Percentiles rank a stretch among this genome's conserved stretches.
phyloP scores from a whole-genome alignment of 2,797 vertebrate species.

The Erethizon dorsatum region DNA sequence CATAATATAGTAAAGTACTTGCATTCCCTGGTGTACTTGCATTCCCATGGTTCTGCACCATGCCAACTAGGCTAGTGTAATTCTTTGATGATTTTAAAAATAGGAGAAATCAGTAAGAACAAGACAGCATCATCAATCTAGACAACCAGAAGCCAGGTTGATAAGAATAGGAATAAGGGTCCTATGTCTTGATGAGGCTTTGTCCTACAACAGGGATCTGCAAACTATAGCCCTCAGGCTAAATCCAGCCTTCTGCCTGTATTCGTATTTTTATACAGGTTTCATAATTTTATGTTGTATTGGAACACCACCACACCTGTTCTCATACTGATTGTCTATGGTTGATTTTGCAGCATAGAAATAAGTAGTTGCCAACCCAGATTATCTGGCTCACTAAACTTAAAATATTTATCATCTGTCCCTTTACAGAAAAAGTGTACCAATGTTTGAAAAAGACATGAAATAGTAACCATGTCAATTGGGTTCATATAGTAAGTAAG shows the following conservation, averaged over 20 bases:
- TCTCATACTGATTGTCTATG: constrained; percentile 52
- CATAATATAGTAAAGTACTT: constrained; percentile 48
- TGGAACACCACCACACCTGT: neutral
- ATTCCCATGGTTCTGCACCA: neutral
- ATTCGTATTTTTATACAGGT: constrained; percentile 56
- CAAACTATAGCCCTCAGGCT: constrained; percentile 26
- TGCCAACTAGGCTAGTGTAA: constrained; percentile 1
- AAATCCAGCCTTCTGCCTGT: constrained; percentile 30
- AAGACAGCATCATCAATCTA: constrained; percentile 37
- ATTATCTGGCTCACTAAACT: constrained; percentile 11
- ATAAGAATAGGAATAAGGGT: neutral
- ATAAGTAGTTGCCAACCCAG: constrained; percentile 25
- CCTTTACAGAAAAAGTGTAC: constrained; percentile 1
- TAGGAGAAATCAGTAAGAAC: constrained; percentile 18
- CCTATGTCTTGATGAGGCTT: constrained; percentile 28
- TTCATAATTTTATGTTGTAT: constrained; percentile 54
- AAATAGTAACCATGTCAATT: neutral
- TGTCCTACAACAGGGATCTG: constrained; percentile 31
- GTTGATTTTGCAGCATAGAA: constrained; percentile 2
- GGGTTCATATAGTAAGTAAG: neutral
- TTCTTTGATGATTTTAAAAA: neutral
- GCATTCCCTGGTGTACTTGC: neutral
- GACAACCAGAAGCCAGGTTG: constrained; percentile 30
- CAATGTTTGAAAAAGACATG: neutral
- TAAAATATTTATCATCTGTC: constrained; percentile 57